These are phyloP conservation scores for Tenrec ecaudatus DNA, from an alignment of 2,113 vertebrate species.

Conservation along the genomic window DNA sequence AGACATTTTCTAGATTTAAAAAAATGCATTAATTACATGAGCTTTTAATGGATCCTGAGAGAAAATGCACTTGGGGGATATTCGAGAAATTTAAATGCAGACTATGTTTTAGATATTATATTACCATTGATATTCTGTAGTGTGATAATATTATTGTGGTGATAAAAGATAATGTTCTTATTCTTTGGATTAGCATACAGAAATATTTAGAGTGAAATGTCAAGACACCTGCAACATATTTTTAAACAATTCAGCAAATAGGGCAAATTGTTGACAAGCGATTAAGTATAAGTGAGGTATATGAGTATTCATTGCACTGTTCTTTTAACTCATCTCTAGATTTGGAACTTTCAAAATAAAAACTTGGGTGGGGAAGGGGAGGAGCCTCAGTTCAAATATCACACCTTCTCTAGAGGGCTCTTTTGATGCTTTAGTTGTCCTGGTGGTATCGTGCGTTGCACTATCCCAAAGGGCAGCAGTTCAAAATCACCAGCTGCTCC, in stretches of 20 bases:
- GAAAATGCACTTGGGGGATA: slow-evolving; percentile 6
- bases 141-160: not conserved
- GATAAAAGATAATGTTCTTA: slow-evolving; percentile 36
- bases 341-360: slow-evolving; percentile 56
- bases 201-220: slow-evolving; percentile 44
- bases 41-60: not conserved
- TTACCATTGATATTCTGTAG: slow-evolving; percentile 11
- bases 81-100: slow-evolving; percentile 38
- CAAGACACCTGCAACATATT: slow-evolving; percentile 27
- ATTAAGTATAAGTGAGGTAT: not conserved
- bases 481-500: no score
- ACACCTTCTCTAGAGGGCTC: not conserved
- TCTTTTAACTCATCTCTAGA: not conserved
- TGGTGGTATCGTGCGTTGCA: no score
- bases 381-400: slow-evolving; percentile 44
- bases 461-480: no score
- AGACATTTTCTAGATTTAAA: not conserved
- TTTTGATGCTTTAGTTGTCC: no score
- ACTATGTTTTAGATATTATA: slow-evolving; percentile 19
- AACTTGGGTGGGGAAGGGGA: not conserved
- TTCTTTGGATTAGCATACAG: not conserved
- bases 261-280: slow-evolving; percentile 1
- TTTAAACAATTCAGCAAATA: slow-evolving; percentile 44
- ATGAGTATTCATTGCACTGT: not conserved
- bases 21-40: not conserved